phyloP scores from a whole-genome alignment of 2,888 invertebrate genomes.

The Stramonita haemastoma region DNA sequence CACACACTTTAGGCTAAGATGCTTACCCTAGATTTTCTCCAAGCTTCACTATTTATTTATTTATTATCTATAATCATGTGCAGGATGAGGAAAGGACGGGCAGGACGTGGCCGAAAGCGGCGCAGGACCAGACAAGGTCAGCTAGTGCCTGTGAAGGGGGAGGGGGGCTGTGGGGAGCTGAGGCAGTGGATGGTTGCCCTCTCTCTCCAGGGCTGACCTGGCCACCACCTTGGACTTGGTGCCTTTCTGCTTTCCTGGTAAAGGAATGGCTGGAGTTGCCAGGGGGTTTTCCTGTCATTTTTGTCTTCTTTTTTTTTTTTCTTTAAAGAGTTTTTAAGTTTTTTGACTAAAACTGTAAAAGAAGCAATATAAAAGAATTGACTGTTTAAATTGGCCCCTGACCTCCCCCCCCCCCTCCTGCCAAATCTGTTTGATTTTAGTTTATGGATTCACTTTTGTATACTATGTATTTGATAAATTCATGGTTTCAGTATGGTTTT shows the following conservation, averaged over 20 bases:
- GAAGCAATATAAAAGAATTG: too few species aligned
- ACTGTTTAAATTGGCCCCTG: too few species aligned
- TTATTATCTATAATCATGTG: not conserved
- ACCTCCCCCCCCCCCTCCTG: too few species aligned
- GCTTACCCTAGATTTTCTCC: too few species aligned
- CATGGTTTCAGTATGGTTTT: not conserved
- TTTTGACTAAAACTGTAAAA: too few species aligned
- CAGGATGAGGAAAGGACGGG: slow-evolving; percentile 4
- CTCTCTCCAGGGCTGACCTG: slow-evolving; percentile 6
- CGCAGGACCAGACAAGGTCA: not conserved
- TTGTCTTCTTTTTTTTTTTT: not conserved
- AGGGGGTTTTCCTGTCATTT: not conserved
- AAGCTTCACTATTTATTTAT: too few species aligned
- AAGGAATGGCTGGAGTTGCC: too few species aligned
- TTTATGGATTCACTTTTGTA: not conserved
- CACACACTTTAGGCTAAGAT: too few species aligned
- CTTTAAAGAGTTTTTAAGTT: too few species aligned
- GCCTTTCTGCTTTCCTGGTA: slow-evolving; percentile 27
- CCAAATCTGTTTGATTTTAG: too few species aligned
- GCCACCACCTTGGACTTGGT: not conserved
- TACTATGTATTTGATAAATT: not conserved
- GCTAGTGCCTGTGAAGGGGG: not conserved
- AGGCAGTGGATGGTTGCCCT: slow-evolving; percentile 27
- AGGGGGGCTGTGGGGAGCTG: not conserved
- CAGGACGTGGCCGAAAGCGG: not conserved